Evolutionary conservation across 1,140 invertebrate genomes (phyloP).

Genomic region (Copidosoma floridanum): DNA sequence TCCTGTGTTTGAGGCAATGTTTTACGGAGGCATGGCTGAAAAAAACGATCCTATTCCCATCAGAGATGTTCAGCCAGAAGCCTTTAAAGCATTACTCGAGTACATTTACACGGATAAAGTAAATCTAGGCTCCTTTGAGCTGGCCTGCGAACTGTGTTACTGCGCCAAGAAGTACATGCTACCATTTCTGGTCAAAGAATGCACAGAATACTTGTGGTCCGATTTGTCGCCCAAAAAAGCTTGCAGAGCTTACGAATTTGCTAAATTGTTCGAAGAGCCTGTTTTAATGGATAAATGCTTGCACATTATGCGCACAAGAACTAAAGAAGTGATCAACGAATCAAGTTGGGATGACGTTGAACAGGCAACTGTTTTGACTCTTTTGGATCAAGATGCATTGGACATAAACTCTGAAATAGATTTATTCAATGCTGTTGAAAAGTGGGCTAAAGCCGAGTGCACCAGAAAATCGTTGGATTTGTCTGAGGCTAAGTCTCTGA

Average conservation of each 20-base stretch:
- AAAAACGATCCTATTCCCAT: conserved; percentile 74
- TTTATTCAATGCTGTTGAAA: conserved; percentile 70
- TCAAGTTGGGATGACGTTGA: conserved; percentile 75
- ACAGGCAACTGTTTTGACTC: conserved; percentile 67
- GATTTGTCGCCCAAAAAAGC: conserved; percentile 77
- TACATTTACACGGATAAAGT: conserved; percentile 83
- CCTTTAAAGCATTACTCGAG: conserved; percentile 75
- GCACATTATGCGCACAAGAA: conserved; percentile 71
- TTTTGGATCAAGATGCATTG: conserved; percentile 72
- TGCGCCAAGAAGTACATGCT: conserved; percentile 87
- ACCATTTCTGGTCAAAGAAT: conserved; percentile 75
- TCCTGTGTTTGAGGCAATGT: conserved; percentile 80
- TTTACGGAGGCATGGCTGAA: conserved; percentile 71
- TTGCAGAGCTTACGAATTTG: conserved; percentile 82
- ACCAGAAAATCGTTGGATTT: conserved; percentile 43
- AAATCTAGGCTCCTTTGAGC: conserved; percentile 74
- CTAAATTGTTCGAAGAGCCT: conserved; percentile 78
- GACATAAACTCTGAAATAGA: conserved; percentile 73
- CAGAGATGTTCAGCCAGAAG: conserved; percentile 79
- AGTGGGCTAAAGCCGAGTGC: conserved; percentile 62
- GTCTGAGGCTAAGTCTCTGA: conserved; percentile 46
- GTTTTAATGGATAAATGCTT: conserved; percentile 76
- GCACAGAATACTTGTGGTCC: conserved; percentile 76
- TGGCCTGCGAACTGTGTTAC: conserved; percentile 82
- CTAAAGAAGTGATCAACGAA: conserved; percentile 71